Conservation (phyloP, 1,140 invertebrate species). For the Hylyphantes graminicola region DNA sequence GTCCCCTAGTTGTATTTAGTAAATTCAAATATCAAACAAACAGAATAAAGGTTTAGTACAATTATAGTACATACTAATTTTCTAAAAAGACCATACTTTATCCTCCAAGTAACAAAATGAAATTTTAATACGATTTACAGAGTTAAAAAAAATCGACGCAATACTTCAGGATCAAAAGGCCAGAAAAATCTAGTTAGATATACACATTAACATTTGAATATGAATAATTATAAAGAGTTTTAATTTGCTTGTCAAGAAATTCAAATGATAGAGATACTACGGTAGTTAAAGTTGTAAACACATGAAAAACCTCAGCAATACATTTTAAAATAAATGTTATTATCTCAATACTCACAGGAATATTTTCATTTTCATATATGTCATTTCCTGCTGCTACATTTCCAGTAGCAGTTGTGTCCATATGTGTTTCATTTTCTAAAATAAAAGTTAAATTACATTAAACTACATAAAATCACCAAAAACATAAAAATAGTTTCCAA, state of each 20-base stretch:
- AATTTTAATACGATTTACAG: not conserved
- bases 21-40: too few species aligned
- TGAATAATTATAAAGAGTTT: too few species aligned
- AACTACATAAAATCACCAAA: not conserved
- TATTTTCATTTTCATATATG: slow-evolving; percentile 48
- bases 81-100: not conserved
- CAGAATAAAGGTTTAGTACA: not conserved
- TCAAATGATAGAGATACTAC: too few species aligned
- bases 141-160: not conserved
- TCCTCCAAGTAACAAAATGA: not conserved
- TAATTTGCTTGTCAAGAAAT: too few species aligned
- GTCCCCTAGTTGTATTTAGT: too few species aligned
- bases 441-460: not conserved
- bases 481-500: too few species aligned
- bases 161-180: too few species aligned
- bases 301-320: too few species aligned
- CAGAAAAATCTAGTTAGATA: too few species aligned
- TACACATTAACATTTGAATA: too few species aligned
- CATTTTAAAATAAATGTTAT: too few species aligned
- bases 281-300: too few species aligned
- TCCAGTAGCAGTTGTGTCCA: not conserved
- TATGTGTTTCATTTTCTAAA: slow-evolving; percentile 30
- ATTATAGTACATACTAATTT: not conserved
- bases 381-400: slow-evolving; percentile 2
- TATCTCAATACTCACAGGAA: slow-evolving; percentile 11